Base-by-base conservation (phyloP, 2,888 invertebrate species). In the Chloroclystis v-ata region DNA sequence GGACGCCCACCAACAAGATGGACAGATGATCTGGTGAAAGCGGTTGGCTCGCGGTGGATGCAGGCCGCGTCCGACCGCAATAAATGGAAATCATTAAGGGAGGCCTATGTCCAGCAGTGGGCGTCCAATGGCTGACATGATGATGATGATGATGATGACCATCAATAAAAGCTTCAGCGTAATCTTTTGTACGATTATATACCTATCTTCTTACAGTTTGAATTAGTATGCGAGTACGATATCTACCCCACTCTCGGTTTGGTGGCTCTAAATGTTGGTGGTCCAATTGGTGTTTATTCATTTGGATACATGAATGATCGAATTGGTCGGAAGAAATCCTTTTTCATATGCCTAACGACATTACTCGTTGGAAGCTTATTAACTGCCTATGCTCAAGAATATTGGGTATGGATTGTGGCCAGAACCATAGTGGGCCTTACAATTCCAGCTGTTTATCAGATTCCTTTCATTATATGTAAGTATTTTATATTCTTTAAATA, bases 391-490 rank as follows among this genome's bases (percentile, higher is more conserved):
- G 92, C 96, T 20, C 90, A 90, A 33, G 90, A 92, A 66, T 96
- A 94, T 73, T 94, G 94, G 93, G 90, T 91, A 55, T 97, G 97
- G 95, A 92, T 94, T 1, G 82, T 91, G 1, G 94, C 95, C 63
- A 89, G 97, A 54, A 87, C 93, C 11, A 88, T 96, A 37, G 96
- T 97, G n/a, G 97, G 97, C 2, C 81, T 96, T 4, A 96, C 97
- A 0, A 95, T 97, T 65, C 97, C 97, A 2, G 97, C 97, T 1
- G 92, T 97, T 29, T 97, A 97, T 78, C 96, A 97, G 83, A 97
- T 97, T 77, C 97, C 97, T 0, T 97, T 97, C 73, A 97, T 97
- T 49, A 96, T 97, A 67, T 95, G 97, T 97, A 84, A 91, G 93
- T 89, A 67, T 26, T 28, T 13, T 11, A 16, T 29, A 38, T 12